Evolutionary conservation across 37 sponge, comb jelly and placozoan genomes (phyloP), one percentile per base, ranked within the genome.

Genomic region (Aplysina aerophoba): DNA sequence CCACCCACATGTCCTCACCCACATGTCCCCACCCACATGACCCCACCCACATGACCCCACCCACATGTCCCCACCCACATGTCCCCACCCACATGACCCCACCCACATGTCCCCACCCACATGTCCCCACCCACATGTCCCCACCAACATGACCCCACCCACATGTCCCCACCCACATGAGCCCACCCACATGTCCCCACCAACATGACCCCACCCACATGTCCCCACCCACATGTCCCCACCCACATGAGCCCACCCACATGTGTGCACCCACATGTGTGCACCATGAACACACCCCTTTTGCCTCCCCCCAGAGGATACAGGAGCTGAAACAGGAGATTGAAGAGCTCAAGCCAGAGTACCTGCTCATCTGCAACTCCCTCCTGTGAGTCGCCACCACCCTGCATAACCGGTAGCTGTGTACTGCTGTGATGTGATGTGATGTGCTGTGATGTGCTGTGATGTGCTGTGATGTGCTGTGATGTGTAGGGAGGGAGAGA

Each of bases 401-500:
- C 50, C 8, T 44, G 50, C 50, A 44, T 8, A 44, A 8, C 3
- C 50, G 8, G 3, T 44, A 3, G 6, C 50, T 8, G 50, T 44
- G 3, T 44, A 8, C 50, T 11, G 50, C 50, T 11, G 50, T 44
- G 3, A 8, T 44, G 8, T 8, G 50, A 11, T 44, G 8, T 44
- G 50, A 44, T n/a, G 50, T 44, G 50, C 50, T 44, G 50, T 44
- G 50, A n/a, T 72, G 0, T 84, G 19, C 44, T 25, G 50, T 0
- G 55, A 27, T 40, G 44, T 80, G 36, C n/a, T 44, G 50, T 44
- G 50, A n/a, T 72, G 0, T 84, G 19, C 44, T 25, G 50, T 0
- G 55, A 27, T 40, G 44, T 80, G 36, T 72, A 94, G 95, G 38
- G 67, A 59, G 37, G 95, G 95, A 1, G 88, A 92, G 57, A 44